Evolutionary conservation across 2,888 invertebrate genomes (phyloP).

Genomic region (Eutolmus rufibarbis): DNA sequence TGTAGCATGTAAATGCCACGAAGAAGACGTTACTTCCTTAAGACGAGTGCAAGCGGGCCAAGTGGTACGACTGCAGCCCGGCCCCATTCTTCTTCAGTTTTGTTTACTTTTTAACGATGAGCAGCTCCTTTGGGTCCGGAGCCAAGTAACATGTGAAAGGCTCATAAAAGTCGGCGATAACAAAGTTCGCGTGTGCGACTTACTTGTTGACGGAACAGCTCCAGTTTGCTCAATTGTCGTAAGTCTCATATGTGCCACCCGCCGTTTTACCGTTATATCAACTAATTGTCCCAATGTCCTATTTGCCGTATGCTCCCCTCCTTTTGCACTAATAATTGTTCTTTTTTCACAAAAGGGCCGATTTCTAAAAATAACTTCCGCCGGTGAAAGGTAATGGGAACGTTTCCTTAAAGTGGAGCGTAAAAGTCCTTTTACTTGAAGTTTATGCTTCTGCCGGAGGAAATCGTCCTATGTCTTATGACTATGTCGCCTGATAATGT

Average conservation of each 20-base stretch:
- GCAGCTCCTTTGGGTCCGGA: not conserved
- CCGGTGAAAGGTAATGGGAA: not conserved
- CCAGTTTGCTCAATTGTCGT: not conserved
- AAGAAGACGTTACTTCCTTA: not conserved
- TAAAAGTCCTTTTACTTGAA: not conserved
- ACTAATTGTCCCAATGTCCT: not conserved
- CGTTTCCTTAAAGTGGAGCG: not conserved
- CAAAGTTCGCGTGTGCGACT: not conserved
- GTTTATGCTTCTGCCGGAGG: not conserved
- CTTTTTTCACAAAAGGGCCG: not conserved
- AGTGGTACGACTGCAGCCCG: not conserved
- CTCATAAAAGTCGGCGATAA: not conserved
- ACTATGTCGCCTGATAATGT: not conserved
- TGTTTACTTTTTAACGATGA: constrained; percentile 20
- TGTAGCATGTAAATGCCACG: not conserved
- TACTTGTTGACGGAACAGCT: constrained; percentile 10
- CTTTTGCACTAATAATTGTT: constrained; percentile 1
- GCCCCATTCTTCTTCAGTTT: not conserved
- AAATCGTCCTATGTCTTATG: not conserved
- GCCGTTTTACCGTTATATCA: not conserved
- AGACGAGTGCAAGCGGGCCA: not conserved
- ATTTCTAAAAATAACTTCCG: constrained; percentile 15
- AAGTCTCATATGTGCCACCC: not conserved
- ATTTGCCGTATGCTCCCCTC: not conserved
- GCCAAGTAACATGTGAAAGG: not conserved